Percentiles rank a stretch among this genome's conserved stretches.
Conservation (phyloP, 1,140 invertebrate genomes). For the Caenorhabditis tropicalis region DNA sequence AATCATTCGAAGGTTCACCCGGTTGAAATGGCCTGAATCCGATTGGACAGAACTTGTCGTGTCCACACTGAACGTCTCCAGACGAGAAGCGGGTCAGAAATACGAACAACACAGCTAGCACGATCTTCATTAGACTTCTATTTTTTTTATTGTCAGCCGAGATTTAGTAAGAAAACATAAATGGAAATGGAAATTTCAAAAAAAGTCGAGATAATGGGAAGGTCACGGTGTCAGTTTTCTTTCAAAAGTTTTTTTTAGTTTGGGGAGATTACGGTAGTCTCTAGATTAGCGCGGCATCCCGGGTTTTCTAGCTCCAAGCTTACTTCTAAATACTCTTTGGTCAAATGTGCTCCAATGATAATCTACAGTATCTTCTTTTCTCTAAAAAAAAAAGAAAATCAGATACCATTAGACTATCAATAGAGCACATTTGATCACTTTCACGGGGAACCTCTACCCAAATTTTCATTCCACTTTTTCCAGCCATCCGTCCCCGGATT, state of each 20-base stretch:
- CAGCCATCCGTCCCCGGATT: conserved; percentile 1
- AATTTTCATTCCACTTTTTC: not conserved
- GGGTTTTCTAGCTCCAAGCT: not conserved
- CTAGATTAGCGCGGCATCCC: too few species aligned
- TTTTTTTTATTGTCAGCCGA: not conserved
- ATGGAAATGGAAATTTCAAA: not conserved
- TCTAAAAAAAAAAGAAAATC: too few species aligned
- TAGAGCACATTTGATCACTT: too few species aligned
- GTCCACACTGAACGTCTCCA: not conserved
- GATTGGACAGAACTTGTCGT: not conserved
- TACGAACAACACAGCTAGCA: not conserved
- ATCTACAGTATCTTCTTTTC: not conserved
- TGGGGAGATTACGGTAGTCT: not conserved
- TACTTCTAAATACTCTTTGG: not conserved
- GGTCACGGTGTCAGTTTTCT: too few species aligned
- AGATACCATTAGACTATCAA: too few species aligned
- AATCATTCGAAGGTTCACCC: not conserved
- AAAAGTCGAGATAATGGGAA: too few species aligned
- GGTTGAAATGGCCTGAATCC: not conserved
- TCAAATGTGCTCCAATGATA: too few species aligned
- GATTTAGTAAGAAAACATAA: not conserved
- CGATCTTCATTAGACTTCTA: conserved; percentile 17
- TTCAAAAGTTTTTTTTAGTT: too few species aligned
- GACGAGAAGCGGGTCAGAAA: not conserved
- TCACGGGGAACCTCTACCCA: too few species aligned